Evolutionary conservation across 2,888 invertebrate species (phyloP).

Genomic region (Standfussiana lucernea): DNA sequence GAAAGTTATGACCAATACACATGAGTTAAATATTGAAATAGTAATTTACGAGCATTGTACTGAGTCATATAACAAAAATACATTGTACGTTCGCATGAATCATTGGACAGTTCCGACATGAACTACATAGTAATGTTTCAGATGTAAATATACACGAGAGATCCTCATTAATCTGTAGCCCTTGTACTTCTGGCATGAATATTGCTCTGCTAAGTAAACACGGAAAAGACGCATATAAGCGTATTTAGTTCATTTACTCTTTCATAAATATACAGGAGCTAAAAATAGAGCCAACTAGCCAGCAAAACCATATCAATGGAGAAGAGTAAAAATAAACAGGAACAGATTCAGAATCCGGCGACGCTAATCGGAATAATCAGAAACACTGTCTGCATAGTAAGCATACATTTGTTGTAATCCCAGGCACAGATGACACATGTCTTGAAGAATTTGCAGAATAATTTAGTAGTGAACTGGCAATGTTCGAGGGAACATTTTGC

Average conservation of each 20-base stretch:
- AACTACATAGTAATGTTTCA: constrained; percentile 19
- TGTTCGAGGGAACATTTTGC: background rate
- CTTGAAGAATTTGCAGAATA: background rate
- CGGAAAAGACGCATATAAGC: background rate
- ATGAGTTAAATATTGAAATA: constrained; percentile 1
- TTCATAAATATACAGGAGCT: background rate
- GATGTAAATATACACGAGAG: constrained; percentile 13
- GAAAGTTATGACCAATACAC: constrained; percentile 28
- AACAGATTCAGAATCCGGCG: background rate
- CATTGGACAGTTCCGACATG: constrained; percentile 16
- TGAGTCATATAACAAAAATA: constrained; percentile 43
- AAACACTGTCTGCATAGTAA: constrained; percentile 14
- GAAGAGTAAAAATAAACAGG: background rate
- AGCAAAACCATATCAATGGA: background rate
- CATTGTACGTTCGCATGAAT: constrained; percentile 33
- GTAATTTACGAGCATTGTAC: constrained; percentile 6
- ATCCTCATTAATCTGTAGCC: background rate
- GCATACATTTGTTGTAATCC: background rate
- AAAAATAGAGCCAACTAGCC: background rate
- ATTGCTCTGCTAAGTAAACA: background rate
- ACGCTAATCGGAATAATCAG: background rate
- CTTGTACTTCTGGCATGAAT: background rate
- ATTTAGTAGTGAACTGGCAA: background rate
- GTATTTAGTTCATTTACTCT: background rate
- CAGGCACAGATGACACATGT: background rate